Base-by-base conservation (phyloP, 2,113 vertebrate genomes). In the Upupa epops region DNA sequence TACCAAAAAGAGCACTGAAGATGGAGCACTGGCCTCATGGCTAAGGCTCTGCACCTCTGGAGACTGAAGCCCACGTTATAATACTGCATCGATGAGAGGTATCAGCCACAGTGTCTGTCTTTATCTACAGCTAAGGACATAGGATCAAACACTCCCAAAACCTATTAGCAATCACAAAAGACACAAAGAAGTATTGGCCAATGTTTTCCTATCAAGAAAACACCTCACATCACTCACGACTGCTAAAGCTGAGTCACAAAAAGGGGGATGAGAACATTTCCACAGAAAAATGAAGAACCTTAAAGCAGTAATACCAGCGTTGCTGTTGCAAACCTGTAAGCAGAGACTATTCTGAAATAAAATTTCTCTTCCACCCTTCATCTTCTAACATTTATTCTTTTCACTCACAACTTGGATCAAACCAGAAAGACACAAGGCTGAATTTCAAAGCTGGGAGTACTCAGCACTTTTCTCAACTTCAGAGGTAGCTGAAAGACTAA, bases 21-120 rank as follows among this genome's bases (percentile, higher is more conserved):
- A 32, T 4, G 31, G 0, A 52, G 28, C 2, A 1, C 10, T 6
- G 20, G 37, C 20, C 32, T 6, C 0, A 0, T 5, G 17, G 52
- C n/a, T 32, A 19, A 32, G 28, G 28, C 17, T 84, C 68, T 14
- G 21, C 20, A 52, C 8, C 36, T 42, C 40, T 4, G 1, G 15
- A n/a, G 42, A 17, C 17, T 13, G 8, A 79, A 64, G 51, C 28
- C 42, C 52, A 29, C 3, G 0, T 16, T 11, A 29, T 21, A 46
- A 5, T 11, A 37, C 24, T 1, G 10, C 15, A 18, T 19, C 36
- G 46, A 5, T 4, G 40, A 17, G 13, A 29, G 29, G 10, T 24
- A 48, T 10, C 42, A 21, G 79, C n/a, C 49, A 32, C 42, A 19
- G 15, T 7, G 13, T 17, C 69, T 29, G 20, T 11, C 48, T 61